Evolutionary conservation across 2,113 vertebrate genomes (phyloP).

Genomic region (Sceloporus undulatus): DNA sequence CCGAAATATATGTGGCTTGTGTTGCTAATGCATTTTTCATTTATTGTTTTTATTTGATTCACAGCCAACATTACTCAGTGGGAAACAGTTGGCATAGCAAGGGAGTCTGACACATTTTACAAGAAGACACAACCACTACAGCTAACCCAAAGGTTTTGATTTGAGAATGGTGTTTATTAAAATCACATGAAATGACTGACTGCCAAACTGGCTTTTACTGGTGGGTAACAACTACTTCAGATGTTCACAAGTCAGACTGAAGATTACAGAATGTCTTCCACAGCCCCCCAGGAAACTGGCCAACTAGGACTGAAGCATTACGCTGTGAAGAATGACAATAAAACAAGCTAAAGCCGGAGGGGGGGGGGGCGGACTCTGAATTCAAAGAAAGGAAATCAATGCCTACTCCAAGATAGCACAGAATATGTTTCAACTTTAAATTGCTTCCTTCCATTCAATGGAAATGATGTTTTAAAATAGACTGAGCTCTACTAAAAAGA

Average conservation of each 20-base stretch:
- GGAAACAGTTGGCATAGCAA: constrained; percentile 30
- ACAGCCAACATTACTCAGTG: constrained; percentile 25
- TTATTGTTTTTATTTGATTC: constrained; percentile 24
- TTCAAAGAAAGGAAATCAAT: constrained; percentile 2
- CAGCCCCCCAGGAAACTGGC: constrained; percentile 54
- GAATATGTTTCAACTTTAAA: background rate
- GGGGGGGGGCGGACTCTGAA: too few species aligned
- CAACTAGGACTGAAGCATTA: constrained; percentile 47
- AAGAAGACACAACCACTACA: constrained; percentile 1
- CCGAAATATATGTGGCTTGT: background rate
- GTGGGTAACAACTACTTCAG: constrained; percentile 42
- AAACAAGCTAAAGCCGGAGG: constrained; percentile 17
- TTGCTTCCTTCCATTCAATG: background rate
- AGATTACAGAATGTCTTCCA: constrained; percentile 51
- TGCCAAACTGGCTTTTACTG: constrained; percentile 38
- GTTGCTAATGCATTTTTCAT: constrained; percentile 34
- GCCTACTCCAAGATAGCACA: constrained; percentile 30
- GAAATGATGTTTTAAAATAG: background rate
- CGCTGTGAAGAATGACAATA: constrained; percentile 46
- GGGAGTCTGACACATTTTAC: constrained; percentile 18
- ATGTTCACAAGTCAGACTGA: constrained; percentile 19
- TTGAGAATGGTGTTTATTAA: constrained; percentile 40
- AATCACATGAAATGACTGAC: constrained; percentile 52
- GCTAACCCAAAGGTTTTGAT: constrained; percentile 3
- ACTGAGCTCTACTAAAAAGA: background rate